A percentile compares a stretch with the other conserved stretches of the same genome.
These are phyloP conservation scores for Hirundo rustica DNA, from an alignment of 2,797 vertebrate species.

Conservation along the genomic window DNA sequence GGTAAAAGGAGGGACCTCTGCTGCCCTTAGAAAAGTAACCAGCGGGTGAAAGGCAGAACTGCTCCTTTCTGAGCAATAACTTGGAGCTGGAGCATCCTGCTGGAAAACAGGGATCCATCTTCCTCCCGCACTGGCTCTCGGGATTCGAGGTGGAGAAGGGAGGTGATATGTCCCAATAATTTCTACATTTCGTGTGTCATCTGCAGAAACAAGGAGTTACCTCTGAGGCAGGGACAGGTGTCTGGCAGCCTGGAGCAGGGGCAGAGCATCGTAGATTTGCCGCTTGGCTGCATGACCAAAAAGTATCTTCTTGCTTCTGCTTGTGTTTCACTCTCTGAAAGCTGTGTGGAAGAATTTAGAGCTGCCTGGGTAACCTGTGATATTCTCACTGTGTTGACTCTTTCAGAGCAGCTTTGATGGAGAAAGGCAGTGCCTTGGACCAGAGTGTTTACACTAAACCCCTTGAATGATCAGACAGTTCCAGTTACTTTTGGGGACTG, in stretches of 20 bases:
- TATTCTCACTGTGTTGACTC: not conserved
- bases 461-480: conserved; percentile 53
- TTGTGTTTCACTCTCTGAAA: not conserved
- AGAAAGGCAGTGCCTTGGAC: not conserved
- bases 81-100: not conserved
- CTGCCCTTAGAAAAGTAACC: not conserved
- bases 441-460: conserved; percentile 2
- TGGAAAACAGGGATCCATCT: not conserved
- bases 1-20: not conserved
- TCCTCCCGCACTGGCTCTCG: not conserved
- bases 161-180: not conserved
- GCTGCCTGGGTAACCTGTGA: not conserved
- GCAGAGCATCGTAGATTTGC: rapidly evolving
- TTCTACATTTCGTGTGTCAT: not conserved
- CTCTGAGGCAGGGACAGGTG: not conserved
- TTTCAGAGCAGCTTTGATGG: not conserved
- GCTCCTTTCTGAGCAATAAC: not conserved
- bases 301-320: not conserved
- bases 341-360: not conserved
- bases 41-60: not conserved
- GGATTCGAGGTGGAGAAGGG: not conserved
- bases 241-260: not conserved
- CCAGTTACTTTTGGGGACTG: conserved; percentile 27
- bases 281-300: not conserved
- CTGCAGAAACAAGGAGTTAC: not conserved